Conservation (phyloP, 1,140 invertebrate genomes). For the Bombus ignitus region DNA sequence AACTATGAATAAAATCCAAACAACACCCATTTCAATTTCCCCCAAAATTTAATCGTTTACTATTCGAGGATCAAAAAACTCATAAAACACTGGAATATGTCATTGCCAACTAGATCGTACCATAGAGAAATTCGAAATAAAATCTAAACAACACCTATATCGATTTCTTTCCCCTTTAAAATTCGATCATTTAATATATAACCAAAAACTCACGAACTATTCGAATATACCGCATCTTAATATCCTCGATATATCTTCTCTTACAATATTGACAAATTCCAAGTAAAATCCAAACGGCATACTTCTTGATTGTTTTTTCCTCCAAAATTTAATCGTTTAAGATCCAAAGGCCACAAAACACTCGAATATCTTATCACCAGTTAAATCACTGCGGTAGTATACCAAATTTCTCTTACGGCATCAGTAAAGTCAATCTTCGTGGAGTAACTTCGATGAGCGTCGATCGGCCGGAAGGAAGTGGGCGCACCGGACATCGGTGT, state of each 20-base stretch:
- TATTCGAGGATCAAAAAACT: not conserved
- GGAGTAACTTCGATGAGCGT: not conserved
- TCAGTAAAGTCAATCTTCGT: not conserved
- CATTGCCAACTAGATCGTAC: not conserved
- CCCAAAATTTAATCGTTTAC: not conserved
- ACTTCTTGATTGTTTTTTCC: not conserved
- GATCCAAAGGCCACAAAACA: not conserved
- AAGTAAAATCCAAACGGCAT: too few relatives aligned
- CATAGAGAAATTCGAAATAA: not conserved
- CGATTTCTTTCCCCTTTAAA: not conserved
- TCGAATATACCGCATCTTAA: too few relatives aligned
- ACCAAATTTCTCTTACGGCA: not conserved
- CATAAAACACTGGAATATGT: too few relatives aligned
- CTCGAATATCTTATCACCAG: not conserved
- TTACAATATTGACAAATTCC: too few relatives aligned
- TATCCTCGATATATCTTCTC: too few relatives aligned
- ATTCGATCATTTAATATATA: not conserved
- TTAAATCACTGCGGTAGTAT: not conserved
- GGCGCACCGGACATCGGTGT: not conserved
- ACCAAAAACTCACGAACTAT: too few relatives aligned
- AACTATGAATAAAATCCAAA: not conserved
- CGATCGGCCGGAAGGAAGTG: not conserved
- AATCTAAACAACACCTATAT: not conserved
- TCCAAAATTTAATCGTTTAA: not conserved
- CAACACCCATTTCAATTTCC: not conserved